Percentiles rank a stretch among this genome's conserved stretches.
phyloP scores from a whole-genome alignment of 2,797 vertebrate species.

The Sebastes oblongus region DNA sequence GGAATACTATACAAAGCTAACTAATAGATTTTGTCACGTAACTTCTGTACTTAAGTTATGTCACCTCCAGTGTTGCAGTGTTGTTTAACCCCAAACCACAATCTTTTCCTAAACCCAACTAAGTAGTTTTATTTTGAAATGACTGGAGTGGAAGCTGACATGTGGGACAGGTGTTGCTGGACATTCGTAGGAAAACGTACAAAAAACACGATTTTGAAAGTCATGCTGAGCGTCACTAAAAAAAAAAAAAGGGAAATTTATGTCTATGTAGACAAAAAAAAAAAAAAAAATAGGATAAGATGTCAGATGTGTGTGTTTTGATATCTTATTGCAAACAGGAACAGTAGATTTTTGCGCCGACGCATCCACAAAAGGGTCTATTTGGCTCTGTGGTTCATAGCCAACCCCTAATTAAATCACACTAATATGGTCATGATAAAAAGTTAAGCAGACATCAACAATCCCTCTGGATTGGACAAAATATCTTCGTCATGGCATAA shows the following conservation, averaged over 20 bases:
- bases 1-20: background rate
- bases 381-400: background rate
- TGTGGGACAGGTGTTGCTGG: too few relatives aligned
- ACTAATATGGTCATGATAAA: background rate
- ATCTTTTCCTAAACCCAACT: too few relatives aligned
- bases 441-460: background rate
- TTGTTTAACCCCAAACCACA: accelerated
- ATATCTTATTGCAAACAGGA: background rate
- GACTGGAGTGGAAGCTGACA: too few relatives aligned
- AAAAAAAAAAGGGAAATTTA: too few relatives aligned
- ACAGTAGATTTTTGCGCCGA: background rate
- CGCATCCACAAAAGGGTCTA: background rate
- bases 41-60: too few relatives aligned
- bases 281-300: background rate
- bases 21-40: too few relatives aligned
- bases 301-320: background rate
- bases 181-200: too few relatives aligned
- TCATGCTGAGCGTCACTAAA: too few relatives aligned
- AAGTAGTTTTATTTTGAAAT: too few relatives aligned
- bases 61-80: accelerated
- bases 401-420: background rate
- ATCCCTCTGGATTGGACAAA: background rate
- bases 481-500: background rate
- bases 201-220: too few relatives aligned
- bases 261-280: too few relatives aligned